Conservation (phyloP, 2,888 invertebrate genomes). For the Melinaea menophilus region DNA sequence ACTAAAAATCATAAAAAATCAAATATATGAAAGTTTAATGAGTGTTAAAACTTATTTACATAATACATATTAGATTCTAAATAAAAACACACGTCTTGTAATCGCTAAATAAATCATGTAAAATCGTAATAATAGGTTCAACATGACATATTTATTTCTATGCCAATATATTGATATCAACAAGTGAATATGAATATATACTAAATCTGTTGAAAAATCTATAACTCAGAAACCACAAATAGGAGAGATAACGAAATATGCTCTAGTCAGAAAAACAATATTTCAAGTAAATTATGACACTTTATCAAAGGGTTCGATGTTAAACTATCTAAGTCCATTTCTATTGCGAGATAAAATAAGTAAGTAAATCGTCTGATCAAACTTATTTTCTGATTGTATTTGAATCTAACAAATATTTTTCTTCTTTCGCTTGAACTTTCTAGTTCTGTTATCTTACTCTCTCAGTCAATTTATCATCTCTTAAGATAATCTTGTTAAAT, state of each 20-base stretch:
- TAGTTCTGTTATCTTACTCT: neutral
- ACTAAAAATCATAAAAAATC: too few relatives aligned
- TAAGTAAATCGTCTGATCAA: constrained; percentile 61
- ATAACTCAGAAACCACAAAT: constrained; percentile 52
- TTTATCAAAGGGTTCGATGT: constrained; percentile 67
- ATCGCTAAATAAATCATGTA: too few relatives aligned
- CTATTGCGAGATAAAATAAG: constrained; percentile 62
- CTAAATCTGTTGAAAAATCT: constrained; percentile 35
- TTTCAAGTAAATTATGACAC: constrained; percentile 69
- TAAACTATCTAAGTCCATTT: constrained; percentile 67
- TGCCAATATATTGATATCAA: neutral
- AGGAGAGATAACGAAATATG: constrained; percentile 53
- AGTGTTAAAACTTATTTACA: too few relatives aligned
- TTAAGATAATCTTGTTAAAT: neutral
- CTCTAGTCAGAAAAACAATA: constrained; percentile 57
- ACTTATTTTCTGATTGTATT: constrained; percentile 48
- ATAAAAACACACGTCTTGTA: too few relatives aligned
- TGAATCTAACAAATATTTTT: constrained; percentile 21
- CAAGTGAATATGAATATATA: constrained; percentile 4
- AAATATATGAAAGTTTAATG: too few relatives aligned
- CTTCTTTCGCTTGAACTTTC: neutral
- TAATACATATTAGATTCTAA: too few relatives aligned
- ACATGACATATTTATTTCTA: neutral
- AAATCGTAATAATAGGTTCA: too few relatives aligned
- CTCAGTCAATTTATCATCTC: neutral